phyloP scores from a whole-genome alignment of 1,140 invertebrate genomes.

The Polypedilum vanderplanki region DNA sequence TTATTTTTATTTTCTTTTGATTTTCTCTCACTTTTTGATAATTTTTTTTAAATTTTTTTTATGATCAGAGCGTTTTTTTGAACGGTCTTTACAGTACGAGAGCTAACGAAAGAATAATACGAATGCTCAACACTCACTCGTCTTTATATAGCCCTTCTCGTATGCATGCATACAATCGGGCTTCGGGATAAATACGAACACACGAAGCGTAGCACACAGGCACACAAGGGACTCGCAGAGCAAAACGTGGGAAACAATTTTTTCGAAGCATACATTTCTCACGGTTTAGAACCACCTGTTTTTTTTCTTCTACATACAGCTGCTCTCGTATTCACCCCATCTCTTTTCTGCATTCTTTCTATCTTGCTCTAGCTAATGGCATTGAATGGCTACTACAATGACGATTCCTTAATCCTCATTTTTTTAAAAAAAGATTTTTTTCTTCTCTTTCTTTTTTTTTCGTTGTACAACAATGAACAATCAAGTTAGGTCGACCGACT shows the following conservation, averaged over 20 bases:
- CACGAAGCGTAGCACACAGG: background rate
- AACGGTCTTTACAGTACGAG: conserved; percentile 29
- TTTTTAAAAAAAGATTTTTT: background rate
- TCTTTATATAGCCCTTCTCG: conserved; percentile 21
- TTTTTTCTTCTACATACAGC: conserved; percentile 25
- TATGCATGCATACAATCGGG: background rate
- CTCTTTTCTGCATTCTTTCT: conserved; percentile 10
- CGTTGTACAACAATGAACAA: conserved; percentile 15
- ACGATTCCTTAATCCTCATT: background rate
- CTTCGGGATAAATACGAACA: background rate
- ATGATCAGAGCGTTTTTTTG: too few relatives aligned
- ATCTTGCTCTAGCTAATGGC: background rate
- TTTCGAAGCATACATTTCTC: conserved; percentile 25
- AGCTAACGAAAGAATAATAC: conserved; percentile 30
- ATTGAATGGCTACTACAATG: background rate
- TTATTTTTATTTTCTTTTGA: conserved; percentile 11
- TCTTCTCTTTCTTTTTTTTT: background rate
- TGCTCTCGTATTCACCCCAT: conserved; percentile 1
- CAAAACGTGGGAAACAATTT: conserved; percentile 24
- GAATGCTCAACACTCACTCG: conserved; percentile 3
- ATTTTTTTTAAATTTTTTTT: conserved; percentile 17
- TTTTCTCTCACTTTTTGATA: conserved; percentile 7
- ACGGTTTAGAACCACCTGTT: conserved; percentile 24
- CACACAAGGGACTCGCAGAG: background rate
- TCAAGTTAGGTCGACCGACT: background rate